A percentile compares a stretch with the other conserved stretches of the same genome.
phyloP scores from a whole-genome alignment of 2,113 vertebrate genomes.

The Channa maculata region DNA sequence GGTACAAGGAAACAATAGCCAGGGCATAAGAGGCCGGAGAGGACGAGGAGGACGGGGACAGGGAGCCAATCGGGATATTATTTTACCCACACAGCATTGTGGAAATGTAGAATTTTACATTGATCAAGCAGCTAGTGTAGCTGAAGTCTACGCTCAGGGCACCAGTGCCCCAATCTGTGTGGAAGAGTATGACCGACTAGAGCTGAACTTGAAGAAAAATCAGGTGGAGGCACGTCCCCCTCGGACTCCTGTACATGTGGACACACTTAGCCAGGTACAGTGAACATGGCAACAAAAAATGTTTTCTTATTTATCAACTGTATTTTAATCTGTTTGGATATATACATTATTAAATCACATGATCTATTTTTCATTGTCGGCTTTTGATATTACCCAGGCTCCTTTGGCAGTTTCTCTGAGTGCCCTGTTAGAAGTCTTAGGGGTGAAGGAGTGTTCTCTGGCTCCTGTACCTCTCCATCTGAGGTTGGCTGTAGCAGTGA shows the following conservation, averaged over 20 bases:
- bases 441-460: constrained; percentile 62
- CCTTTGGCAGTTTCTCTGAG: constrained; percentile 51
- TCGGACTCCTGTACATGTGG: constrained; percentile 71
- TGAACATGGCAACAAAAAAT: neutral
- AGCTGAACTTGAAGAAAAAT: constrained; percentile 85
- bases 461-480: constrained; percentile 63
- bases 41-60: constrained; percentile 34
- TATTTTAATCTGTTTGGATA: neutral
- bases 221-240: constrained; percentile 73
- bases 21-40: constrained; percentile 39
- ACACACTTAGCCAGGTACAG: constrained; percentile 85
- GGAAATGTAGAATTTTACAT: constrained; percentile 1
- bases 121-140: constrained; percentile 18
- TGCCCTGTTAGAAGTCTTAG: constrained; percentile 73
- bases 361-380: neutral
- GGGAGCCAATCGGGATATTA: neutral
- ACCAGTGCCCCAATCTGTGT: constrained; percentile 59
- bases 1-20: constrained; percentile 18
- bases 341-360: neutral
- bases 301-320: neutral
- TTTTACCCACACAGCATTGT: constrained; percentile 20
- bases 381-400: constrained; percentile 34
- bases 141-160: constrained; percentile 4
- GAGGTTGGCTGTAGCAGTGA: constrained; percentile 74
- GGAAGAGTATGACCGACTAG: constrained; percentile 88